These are phyloP conservation scores for Pygathrix nemaeus DNA, from an alignment of 2,113 vertebrate species.

Conservation along the genomic window DNA sequence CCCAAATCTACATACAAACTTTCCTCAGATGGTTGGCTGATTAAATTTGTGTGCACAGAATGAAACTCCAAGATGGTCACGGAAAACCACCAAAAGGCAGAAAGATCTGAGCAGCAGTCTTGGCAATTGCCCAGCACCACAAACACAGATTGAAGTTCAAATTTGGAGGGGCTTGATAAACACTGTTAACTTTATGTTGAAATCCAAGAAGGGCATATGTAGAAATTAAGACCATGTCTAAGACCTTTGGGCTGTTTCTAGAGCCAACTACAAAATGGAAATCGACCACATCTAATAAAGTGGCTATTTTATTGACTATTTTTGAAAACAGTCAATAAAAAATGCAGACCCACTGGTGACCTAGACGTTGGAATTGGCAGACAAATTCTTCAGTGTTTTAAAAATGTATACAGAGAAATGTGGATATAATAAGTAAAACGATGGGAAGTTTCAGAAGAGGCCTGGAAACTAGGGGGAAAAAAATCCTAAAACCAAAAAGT, in stretches of 20 bases:
- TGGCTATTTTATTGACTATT: not conserved
- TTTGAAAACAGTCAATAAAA: not conserved
- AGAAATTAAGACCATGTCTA: not conserved
- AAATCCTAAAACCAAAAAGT: not conserved
- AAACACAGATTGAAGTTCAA: not conserved
- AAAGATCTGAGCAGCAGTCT: not conserved
- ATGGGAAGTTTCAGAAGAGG: not conserved
- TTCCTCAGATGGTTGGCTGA: not conserved
- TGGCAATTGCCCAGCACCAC: not conserved
- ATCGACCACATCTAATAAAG: not conserved
- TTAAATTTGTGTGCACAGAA: not conserved
- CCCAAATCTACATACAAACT: not conserved
- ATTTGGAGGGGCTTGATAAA: not conserved
- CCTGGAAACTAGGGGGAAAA: not conserved
- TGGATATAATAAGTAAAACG: not conserved
- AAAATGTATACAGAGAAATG: not conserved
- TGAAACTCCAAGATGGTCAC: not conserved
- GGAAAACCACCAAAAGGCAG: not conserved
- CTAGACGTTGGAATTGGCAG: not conserved
- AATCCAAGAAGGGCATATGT: not conserved
- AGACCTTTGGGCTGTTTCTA: not conserved
- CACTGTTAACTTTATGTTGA: not conserved
- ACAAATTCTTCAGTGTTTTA: not conserved
- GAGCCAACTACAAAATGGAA: not conserved
- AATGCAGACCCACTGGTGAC: not conserved